Base-by-base conservation (phyloP, 2,113 vertebrate species). In the Okapia johnstoni region DNA sequence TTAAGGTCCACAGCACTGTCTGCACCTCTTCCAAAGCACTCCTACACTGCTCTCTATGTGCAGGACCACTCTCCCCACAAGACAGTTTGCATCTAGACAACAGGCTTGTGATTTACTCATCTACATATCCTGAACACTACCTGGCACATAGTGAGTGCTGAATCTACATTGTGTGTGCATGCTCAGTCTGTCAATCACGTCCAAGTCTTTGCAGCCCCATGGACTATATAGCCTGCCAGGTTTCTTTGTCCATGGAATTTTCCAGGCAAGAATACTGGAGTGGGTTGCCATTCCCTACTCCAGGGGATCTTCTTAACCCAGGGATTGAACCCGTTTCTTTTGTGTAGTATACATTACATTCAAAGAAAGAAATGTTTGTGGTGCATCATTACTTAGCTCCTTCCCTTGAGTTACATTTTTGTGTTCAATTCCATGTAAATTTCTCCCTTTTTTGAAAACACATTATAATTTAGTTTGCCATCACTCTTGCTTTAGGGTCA, bases 11-110 rank as follows among this genome's bases (percentile, higher is more conserved):
- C 10, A 4, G 14, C 11, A 14, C 89, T 3, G 48, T n/a, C 16
- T 5, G 17, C 25, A 4, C 15, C n/a, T 23, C 12, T 36, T 58
- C 46, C 0, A 4, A 2, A 13, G 33, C 8, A 43, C 46, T 26
- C 61, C 52, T 13, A 2, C 6, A 2, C 43, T 5, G 17, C n/a
- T 28, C 40, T 81, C 30, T 2, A 25, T 3, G 23, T 50, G 5
- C 26, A 11, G 54, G 23, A 30, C 40, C 58, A 5, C 7, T 13
- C 5, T 26, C 57, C 40, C 84, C 73, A 5, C 40, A 30, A 43
- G 25, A 26, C 12, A 3, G 36, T n/a, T 30, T 16, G 4, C 6
- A 16, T 36, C 16, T 19, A 43, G 79, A 17, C 26, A 11, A 9
- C 33, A 66, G 40, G 23, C 12, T 1, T 7, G 58, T 1, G 52